Conservation (phyloP, 1,140 invertebrate genomes). For the Cryptotermes secundus region DNA sequence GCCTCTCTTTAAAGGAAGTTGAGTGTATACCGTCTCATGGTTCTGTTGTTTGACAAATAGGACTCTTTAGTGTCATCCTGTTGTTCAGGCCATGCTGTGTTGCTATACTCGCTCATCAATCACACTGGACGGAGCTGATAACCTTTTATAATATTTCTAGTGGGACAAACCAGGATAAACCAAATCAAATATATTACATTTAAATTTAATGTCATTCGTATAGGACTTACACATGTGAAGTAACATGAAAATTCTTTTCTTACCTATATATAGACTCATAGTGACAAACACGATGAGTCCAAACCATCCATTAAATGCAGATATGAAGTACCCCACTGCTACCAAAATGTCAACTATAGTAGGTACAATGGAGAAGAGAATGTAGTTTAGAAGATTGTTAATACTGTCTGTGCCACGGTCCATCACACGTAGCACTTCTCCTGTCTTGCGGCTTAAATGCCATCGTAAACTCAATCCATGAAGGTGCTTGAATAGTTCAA, state of each 20-base stretch:
- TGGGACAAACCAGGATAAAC: no score
- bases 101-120: no score
- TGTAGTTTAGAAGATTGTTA: slow-evolving; percentile 87
- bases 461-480: slow-evolving; percentile 83
- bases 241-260: slow-evolving; percentile 42
- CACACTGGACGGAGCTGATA: no score
- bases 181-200: no score
- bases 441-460: slow-evolving; percentile 92
- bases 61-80: no score
- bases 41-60: no score
- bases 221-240: no score
- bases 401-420: slow-evolving; percentile 94
- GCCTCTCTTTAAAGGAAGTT: no score
- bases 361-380: slow-evolving; percentile 84
- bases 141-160: no score
- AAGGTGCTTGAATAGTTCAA: slow-evolving; percentile 80
- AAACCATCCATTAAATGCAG: slow-evolving; percentile 89
- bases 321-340: slow-evolving; percentile 88
- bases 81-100: no score
- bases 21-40: no score
- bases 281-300: slow-evolving; percentile 90
- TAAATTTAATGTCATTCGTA: no score
- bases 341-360: slow-evolving; percentile 91
- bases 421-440: slow-evolving; percentile 92
- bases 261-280: slow-evolving; percentile 91